These are phyloP conservation scores for Quadroppia sp. DNA, from an alignment of 2,888 invertebrate species.

Conservation along the genomic window DNA sequence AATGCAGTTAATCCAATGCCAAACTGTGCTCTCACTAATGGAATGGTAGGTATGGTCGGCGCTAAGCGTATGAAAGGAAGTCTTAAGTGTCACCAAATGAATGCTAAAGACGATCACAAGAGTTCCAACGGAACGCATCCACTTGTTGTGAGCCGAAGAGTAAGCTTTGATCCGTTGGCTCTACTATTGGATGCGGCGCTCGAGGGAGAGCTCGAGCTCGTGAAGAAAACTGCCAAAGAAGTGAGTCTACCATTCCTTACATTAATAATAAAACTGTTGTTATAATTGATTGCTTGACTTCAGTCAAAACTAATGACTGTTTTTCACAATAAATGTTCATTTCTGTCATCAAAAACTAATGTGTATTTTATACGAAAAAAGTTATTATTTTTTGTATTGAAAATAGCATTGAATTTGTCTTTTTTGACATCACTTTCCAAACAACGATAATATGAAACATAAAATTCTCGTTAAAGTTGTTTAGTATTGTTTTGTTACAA, in stretches of 20 bases:
- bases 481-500: background rate
- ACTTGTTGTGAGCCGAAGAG: slow-evolving; percentile 59
- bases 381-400: too few species aligned
- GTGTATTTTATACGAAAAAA: background rate
- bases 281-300: background rate
- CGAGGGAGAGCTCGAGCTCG: slow-evolving; percentile 95
- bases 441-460: background rate
- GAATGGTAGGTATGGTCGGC: background rate
- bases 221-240: slow-evolving; percentile 82
- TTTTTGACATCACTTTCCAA: background rate
- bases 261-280: background rate
- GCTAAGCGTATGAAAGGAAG: slow-evolving; percentile 62
- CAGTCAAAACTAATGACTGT: background rate
- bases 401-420: slow-evolving; percentile 4
- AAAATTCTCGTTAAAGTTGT: background rate
- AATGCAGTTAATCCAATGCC: background rate
- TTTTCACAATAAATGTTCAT: background rate
- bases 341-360: background rate
- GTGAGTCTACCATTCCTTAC: slow-evolving; percentile 50
- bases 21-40: background rate
- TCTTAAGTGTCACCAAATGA: slow-evolving; percentile 60
- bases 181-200: slow-evolving; percentile 92
- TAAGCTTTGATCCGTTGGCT: slow-evolving; percentile 96
- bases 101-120: slow-evolving; percentile 15
- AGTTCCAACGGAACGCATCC: background rate